A percentile compares a stretch with the other conserved stretches of the same genome.
Evolutionary conservation across 2,888 invertebrate species (phyloP).

Genomic region (Antheraea yamamai): DNA sequence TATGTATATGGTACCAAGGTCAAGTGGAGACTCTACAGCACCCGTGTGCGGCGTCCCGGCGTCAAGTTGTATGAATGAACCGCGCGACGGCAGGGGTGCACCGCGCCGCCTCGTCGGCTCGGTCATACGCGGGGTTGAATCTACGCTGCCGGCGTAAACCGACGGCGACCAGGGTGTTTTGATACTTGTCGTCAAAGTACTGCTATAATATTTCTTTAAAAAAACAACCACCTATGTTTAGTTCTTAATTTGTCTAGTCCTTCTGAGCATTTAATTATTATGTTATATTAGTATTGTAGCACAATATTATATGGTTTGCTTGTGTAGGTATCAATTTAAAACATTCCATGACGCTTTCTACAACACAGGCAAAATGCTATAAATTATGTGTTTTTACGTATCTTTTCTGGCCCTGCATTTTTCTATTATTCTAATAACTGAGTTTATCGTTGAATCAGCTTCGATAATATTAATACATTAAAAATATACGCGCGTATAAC

Average conservation of each 20-base stretch:
- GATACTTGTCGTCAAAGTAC: constrained; percentile 38
- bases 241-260: too few species aligned
- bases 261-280: too few species aligned
- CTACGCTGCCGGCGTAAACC: constrained; percentile 19
- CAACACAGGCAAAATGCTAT: too few species aligned
- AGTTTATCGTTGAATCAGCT: neutral
- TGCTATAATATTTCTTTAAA: too few species aligned
- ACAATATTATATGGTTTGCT: too few species aligned
- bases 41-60: constrained; percentile 3
- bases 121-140: constrained; percentile 49
- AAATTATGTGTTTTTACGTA: too few species aligned
- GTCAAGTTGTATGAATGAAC: constrained; percentile 14
- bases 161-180: constrained; percentile 26
- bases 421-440: neutral
- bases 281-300: too few species aligned
- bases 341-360: too few species aligned
- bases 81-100: constrained; percentile 18
- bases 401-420: too few species aligned
- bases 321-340: too few species aligned
- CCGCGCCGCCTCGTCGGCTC: constrained; percentile 26
- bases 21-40: constrained; percentile 14
- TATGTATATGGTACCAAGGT: constrained; percentile 13
- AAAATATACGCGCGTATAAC: neutral
- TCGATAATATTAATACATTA: neutral
- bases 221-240: too few species aligned